Evolutionary conservation across 2,888 invertebrate genomes (phyloP).

Genomic region (Aspidiotus rigidus): DNA sequence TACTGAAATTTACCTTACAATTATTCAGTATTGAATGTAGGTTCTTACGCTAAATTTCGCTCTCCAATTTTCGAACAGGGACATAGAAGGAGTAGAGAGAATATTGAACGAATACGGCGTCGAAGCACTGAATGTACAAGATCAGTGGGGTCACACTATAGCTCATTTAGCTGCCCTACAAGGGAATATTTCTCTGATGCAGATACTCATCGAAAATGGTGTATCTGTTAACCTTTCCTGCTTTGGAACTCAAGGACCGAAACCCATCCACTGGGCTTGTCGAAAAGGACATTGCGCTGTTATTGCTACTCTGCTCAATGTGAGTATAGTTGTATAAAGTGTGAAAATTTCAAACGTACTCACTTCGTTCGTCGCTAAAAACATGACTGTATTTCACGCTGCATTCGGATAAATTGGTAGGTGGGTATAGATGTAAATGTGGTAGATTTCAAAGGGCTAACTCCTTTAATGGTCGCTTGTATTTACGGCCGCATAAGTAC

Average conservation of each 20-base stretch:
- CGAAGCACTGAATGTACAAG: conserved; percentile 66
- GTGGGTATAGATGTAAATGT: conserved; percentile 82
- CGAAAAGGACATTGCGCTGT: conserved; percentile 84
- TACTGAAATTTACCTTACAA: not conserved
- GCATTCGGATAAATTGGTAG: conserved; percentile 47
- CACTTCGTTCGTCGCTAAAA: not conserved
- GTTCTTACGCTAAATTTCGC: too few relatives aligned
- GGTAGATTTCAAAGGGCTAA: conserved; percentile 73
- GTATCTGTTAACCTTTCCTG: conserved; percentile 80
- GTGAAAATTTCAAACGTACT: not conserved
- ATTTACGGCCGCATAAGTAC: conserved; percentile 89
- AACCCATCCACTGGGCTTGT: conserved; percentile 91
- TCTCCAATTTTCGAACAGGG: conserved; percentile 46
- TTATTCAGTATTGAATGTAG: too few relatives aligned
- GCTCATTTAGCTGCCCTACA: conserved; percentile 87
- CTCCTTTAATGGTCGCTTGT: conserved; percentile 82
- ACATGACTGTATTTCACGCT: conserved; percentile 33
- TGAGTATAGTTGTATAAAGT: conserved; percentile 38
- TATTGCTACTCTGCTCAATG: conserved; percentile 58
- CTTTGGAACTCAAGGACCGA: conserved; percentile 76
- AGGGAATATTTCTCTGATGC: conserved; percentile 79
- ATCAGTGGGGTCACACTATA: conserved; percentile 87
- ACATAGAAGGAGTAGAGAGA: conserved; percentile 72
- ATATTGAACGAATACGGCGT: conserved; percentile 72
- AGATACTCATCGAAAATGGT: conserved; percentile 71